Evolutionary conservation across 1,140 invertebrate species (phyloP).

Genomic region (Heliconius hewitsoni): DNA sequence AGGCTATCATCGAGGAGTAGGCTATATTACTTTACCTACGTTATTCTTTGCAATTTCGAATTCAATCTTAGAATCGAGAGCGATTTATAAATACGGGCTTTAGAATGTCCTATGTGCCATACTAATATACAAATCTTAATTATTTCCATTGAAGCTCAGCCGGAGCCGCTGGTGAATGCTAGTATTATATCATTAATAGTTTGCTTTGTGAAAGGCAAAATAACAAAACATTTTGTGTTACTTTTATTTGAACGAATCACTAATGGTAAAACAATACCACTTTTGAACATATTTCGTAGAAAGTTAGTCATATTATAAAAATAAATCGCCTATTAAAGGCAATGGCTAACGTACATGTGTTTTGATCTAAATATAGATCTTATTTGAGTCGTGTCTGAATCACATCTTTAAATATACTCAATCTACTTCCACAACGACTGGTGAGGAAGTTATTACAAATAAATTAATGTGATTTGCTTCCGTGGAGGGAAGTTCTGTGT

Average conservation of each 20-base stretch:
- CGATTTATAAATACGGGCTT: no score
- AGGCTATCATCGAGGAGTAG: no score
- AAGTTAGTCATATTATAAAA: conserved; percentile 22
- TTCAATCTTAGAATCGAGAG: no score
- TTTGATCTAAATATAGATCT: conserved; percentile 22
- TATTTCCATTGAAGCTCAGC: background rate
- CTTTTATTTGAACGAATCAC: background rate
- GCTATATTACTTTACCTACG: no score
- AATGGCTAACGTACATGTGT: conserved; percentile 28
- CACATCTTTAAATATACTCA: conserved; percentile 32
- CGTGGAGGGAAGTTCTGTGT: background rate
- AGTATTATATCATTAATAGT: background rate
- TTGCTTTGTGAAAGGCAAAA: background rate
- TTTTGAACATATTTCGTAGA: background rate
- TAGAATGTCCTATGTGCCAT: no score
- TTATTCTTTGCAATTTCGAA: no score
- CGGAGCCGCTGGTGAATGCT: no score
- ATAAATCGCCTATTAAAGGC: conserved; percentile 35
- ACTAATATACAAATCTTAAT: background rate
- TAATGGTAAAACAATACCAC: background rate
- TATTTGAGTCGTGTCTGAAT: conserved; percentile 28
- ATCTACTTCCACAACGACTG: background rate
- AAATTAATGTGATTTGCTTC: conserved; percentile 10
- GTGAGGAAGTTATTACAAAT: conserved; percentile 12
- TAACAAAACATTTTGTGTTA: background rate